These are phyloP conservation scores for Drosophila sulfurigaster DNA, from an alignment of 1,140 invertebrate species.

Conservation along the genomic window DNA sequence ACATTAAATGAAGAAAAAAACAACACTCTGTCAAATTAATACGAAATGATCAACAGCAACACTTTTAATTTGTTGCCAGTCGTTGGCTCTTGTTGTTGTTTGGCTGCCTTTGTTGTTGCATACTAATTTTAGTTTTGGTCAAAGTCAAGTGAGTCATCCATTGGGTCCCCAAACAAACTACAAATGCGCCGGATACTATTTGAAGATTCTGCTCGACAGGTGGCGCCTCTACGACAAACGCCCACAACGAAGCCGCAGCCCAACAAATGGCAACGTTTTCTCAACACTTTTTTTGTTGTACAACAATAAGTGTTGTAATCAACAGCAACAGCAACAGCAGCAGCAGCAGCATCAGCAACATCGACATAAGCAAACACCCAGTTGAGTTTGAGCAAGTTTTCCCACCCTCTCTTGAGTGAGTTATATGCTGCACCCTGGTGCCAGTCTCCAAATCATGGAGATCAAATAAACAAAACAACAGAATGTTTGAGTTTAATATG, in stretches of 20 bases:
- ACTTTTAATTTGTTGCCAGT: conserved; percentile 53
- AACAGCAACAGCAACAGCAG: conserved; percentile 32
- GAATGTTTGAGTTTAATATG: background rate
- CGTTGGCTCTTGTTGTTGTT: conserved; percentile 40
- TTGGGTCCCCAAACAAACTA: conserved; percentile 32
- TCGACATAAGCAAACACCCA: conserved; percentile 19
- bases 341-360: conserved; percentile 32
- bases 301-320: conserved; percentile 58
- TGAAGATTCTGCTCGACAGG: conserved; percentile 36
- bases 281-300: conserved; percentile 58
- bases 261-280: conserved; percentile 73
- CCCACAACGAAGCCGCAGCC: conserved; percentile 31
- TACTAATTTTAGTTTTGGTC: conserved; percentile 82
- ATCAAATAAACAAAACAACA: background rate
- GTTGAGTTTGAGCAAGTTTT: conserved; percentile 53
- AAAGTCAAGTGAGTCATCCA: conserved; percentile 75
- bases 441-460: background rate
- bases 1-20: conserved; percentile 13
- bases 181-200: conserved; percentile 30
- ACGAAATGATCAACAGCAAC: conserved; percentile 44
- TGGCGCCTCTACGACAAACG: conserved; percentile 44
- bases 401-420: conserved; percentile 58
- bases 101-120: conserved; percentile 50
- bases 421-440: conserved; percentile 36
- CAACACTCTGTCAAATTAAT: conserved; percentile 52